Base-by-base conservation (phyloP, 2,797 vertebrate species). In the Trematomus bernacchii region DNA sequence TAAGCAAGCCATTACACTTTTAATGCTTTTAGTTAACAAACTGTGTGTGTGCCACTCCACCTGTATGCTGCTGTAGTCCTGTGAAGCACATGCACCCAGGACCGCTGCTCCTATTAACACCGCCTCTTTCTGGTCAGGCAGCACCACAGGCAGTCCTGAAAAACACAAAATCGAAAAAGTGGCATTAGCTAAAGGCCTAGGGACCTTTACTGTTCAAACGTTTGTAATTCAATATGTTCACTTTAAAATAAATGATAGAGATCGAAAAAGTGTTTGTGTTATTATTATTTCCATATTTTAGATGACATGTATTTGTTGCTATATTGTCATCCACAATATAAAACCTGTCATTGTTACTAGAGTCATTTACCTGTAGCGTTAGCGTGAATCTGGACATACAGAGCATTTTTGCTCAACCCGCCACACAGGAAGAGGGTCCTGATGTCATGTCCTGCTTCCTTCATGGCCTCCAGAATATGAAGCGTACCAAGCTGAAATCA, bases 381-480 rank as follows among this genome's bases (percentile, higher is more conserved):
- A 2, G 98, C 96, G 0, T 99, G 97, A 87, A 96, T 95, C 92
- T 97, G 96, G 52, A 99, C 97, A 79, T 97, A 99, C 73, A 99
- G 94, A 3, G 93, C 68, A 59, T 99, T 99, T 93, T 99, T 99
- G 95, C 98, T 99, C 85, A 99, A 92, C 6, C 98, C 98, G 1
- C 98, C 98, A 1, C 98, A 99, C 74, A 99, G 90, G 83, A 98
- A 99, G 72, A 99, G 92, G 0, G 96, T 96, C 74, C 60, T 95
- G 93, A 99, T 94, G 44, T 89, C 94, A 82, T 98, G 97, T 6
- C 98, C 98, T 30, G 96, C 95, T 68, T 93, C 88, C 83, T 93
- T 92, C 97, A 99, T 96, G 0, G 93, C 87, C 73, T 98, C 96
- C 82, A 99, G 91, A 86, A 99, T 98, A 73, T 98, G 97, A 62